Base-by-base conservation (phyloP, 2,113 vertebrate genomes). In the Chionomys nivalis region DNA sequence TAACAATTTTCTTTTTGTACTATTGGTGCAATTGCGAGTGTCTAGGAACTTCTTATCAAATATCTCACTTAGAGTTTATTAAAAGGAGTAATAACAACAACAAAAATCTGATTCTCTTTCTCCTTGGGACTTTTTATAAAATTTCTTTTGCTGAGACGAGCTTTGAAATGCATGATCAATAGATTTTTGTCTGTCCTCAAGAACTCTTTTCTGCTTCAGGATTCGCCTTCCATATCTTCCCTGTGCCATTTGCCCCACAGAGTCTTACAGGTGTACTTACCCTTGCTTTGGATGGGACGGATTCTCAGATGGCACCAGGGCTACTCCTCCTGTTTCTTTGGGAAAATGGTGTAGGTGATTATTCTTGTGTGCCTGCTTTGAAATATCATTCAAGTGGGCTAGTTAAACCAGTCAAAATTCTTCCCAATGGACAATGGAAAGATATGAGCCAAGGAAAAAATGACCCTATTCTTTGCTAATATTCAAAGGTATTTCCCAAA, bases 121-220 rank as follows among this genome's bases (percentile, higher is more conserved):
- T 61, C 8, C 24, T 75, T 79, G 36, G 14, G 8, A 90, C 5
- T 92, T 6, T 94, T 87, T 77, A 52, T 52, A 61, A 81, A 90
- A 90, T 4, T 33, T 86, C 77, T 85, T 96, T 92, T 92, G 76
- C 61, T 90, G 78, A 93, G 31, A 42, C 92, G 39, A 78, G 39
- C 13, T 92, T 21, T 92, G n/a, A 90, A 85, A 83, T 52, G 70
- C 10, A 85, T 33, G 79, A 61, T 63, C 55, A 24, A 39, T 55
- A 70, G 19, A 44, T 3, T 76, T 96, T 91, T 65, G 24, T 42
- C 17, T 93, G 58, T 68, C 17, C 26, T 19, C 24, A 82, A 85
- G 16, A 90, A 73, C 47, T 47, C 77, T 94, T 65, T 28, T 77
- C 76, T 76, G 1, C 90, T 55, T 88, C 11, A 58, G 44, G 33